Evolutionary conservation across 2,888 invertebrate species (phyloP).

Genomic region (Ametastegia equiseti): DNA sequence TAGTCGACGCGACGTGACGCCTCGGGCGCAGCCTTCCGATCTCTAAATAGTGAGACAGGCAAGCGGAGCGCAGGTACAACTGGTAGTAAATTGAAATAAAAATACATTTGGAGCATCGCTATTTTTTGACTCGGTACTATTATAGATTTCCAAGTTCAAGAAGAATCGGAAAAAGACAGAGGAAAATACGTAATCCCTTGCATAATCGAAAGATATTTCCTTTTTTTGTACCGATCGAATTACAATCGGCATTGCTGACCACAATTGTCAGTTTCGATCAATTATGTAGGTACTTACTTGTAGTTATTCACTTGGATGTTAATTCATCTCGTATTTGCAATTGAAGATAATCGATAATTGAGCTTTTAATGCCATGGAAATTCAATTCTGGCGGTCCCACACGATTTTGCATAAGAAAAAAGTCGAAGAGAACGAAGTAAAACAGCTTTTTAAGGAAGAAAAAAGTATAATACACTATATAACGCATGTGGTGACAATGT

Average conservation of each 20-base stretch:
- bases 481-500: neutral
- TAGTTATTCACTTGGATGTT: neutral
- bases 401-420: neutral
- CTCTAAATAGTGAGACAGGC: conserved; percentile 19
- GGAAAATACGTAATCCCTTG: too few species aligned
- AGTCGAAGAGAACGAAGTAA: too few species aligned
- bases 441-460: neutral
- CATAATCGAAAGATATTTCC: too few species aligned
- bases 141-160: conserved; percentile 25
- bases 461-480: neutral
- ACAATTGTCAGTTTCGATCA: neutral
- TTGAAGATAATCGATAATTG: neutral
- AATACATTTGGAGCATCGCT: neutral
- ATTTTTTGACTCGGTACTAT: neutral
- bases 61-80: neutral
- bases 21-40: conserved; percentile 15
- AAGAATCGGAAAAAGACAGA: neutral
- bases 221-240: neutral
- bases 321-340: neutral
- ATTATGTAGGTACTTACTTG: neutral
- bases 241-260: neutral
- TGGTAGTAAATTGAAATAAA: conserved; percentile 30
- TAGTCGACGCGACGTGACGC: conserved; percentile 15
- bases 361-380: neutral
- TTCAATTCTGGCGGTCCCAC: neutral